phyloP scores from a whole-genome alignment of 2,113 vertebrate genomes.

The Telmatochromis sp. region DNA sequence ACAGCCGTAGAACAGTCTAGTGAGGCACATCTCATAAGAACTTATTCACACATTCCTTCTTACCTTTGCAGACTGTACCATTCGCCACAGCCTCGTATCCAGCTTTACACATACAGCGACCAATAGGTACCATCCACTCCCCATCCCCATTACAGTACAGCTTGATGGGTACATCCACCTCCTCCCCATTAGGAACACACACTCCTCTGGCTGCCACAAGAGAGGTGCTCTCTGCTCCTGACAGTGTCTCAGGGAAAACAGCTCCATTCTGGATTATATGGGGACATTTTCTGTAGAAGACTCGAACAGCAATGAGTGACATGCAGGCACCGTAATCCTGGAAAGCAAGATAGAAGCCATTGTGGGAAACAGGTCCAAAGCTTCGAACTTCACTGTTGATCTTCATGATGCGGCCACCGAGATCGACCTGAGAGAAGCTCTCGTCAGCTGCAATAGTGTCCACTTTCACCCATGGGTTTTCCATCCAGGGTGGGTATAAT shows the following conservation, averaged over 20 bases:
- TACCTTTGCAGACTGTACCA: conserved; percentile 78
- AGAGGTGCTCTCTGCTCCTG: conserved; percentile 92
- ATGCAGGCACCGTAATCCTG: conserved; percentile 97
- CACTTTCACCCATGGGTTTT: conserved; percentile 95
- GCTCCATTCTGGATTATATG: conserved; percentile 84
- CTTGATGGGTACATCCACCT: conserved; percentile 95
- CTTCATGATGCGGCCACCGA: conserved; percentile 92
- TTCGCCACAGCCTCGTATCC: conserved; percentile 86
- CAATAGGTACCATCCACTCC: conserved; percentile 96
- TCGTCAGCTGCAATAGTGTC: conserved; percentile 94
- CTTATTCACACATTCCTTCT: neutral
- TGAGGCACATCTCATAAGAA: neutral
- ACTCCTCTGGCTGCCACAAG: conserved; percentile 87
- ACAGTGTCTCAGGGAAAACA: conserved; percentile 88
- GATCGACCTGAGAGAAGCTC: conserved; percentile 94
- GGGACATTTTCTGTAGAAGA: conserved; percentile 94
- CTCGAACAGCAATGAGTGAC: conserved; percentile 89
- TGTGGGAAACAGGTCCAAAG: conserved; percentile 89
- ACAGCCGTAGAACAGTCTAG: neutral
- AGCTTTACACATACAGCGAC: conserved; percentile 88
- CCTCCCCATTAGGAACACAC: conserved; percentile 87
- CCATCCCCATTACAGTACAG: conserved; percentile 93
- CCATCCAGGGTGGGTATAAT: conserved; percentile 88
- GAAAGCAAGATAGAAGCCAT: conserved; percentile 91
- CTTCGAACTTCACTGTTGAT: conserved; percentile 94